These are phyloP conservation scores for Puffinus mauretanicus DNA, from an alignment of 2,113 vertebrate species.

Conservation along the genomic window DNA sequence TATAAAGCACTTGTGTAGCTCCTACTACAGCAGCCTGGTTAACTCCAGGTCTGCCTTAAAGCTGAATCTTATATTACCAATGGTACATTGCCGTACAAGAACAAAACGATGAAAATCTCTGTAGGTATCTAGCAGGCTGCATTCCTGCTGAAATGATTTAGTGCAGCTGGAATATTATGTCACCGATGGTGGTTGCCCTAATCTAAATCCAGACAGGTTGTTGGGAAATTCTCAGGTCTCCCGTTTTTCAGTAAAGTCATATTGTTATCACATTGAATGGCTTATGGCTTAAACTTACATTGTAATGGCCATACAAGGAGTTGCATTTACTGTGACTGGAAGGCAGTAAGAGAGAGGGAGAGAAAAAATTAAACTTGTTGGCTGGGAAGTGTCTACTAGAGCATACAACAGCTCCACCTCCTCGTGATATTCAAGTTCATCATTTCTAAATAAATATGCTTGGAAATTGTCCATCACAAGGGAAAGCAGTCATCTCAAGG, in stretches of 20 bases:
- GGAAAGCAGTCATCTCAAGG: slow-evolving; percentile 44
- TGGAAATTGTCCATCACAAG: slow-evolving; percentile 13
- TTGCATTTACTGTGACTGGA: neutral
- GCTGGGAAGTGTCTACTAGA: neutral
- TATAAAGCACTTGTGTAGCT: neutral
- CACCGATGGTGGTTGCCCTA: neutral
- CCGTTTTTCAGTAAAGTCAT: neutral
- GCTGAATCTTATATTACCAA: neutral
- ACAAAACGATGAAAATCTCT: neutral
- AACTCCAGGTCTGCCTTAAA: neutral
- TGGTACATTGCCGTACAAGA: neutral
- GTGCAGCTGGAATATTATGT: neutral
- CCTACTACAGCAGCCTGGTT: neutral
- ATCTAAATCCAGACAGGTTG: neutral
- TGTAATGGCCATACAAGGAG: neutral
- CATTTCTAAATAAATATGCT: slow-evolving; percentile 10
- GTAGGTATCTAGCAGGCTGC: neutral
- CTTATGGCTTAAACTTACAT: neutral
- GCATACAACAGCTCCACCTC: neutral
- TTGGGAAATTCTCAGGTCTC: neutral
- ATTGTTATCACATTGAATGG: neutral
- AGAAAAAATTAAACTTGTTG: neutral
- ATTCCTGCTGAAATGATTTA: neutral
- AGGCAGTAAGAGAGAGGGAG: neutral
- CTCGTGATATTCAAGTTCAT: neutral